Evolutionary conservation across 2,113 vertebrate species (phyloP), one percentile per base, ranked within the genome.

Genomic region (Oenanthe oenanthe): DNA sequence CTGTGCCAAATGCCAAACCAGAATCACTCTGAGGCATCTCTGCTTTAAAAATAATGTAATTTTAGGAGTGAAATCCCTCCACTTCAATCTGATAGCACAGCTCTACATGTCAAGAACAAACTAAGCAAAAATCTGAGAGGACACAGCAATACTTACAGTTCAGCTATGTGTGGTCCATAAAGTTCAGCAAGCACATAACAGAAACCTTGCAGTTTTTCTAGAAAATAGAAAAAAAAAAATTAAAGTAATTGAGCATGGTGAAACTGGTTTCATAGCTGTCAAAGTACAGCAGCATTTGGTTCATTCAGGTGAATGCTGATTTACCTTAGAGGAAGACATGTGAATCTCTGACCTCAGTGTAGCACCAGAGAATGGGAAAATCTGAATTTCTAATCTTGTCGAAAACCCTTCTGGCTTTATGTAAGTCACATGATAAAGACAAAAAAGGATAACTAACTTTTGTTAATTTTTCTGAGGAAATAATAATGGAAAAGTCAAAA

Each of bases 111-210:
- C 51, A 85, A 72, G 43, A 58, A 25, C 24, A 70, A 93, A 31
- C 22, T 28, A 48, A 95, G 58, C 54, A 62, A 75, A 82, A n/a
- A 48, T 34, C 34, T 53, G 60, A 67, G 63, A 77, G 36, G 32
- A 66, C n/a, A 24, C 11, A 60, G 47, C 4, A 14, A 36, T 96
- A 98, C 98, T 98, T 88, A 98, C 98, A 98, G 92, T 70, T 97
- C 98, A 82, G 98, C 92, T 88, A 98, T 85, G 60, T 96, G 95
- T 28, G 97, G 93, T 73, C 98, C 98, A 0, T 97, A 98, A 20
- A 93, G 11, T 48, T 95, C 88, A 85, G 94, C 85, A 76, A 97
- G 51, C 24, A 97, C 3, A 3, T 93, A 94, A 77, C 98, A 98
- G 77, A 97, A 76, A 38, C 92, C 92, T 95, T 97, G 97, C 26